These are phyloP conservation scores for Agrotis clavis DNA, from an alignment of 2,888 invertebrate species.

Conservation along the genomic window DNA sequence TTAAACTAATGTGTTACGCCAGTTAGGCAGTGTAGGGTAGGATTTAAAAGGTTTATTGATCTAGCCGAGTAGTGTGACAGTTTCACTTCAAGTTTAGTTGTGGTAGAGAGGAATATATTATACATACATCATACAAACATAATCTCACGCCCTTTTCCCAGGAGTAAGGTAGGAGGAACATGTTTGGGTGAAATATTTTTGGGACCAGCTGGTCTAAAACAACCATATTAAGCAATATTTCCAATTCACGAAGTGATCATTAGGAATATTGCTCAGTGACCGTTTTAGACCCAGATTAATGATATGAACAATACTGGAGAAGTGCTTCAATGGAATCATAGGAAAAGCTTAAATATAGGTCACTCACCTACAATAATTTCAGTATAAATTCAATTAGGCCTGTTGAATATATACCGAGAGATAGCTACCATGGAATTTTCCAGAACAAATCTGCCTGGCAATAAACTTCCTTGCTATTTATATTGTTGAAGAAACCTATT, in stretches of 20 bases:
- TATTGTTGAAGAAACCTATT: not conserved
- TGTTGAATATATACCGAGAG: no score
- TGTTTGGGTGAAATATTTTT: not conserved
- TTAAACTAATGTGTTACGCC: constrained; percentile 51
- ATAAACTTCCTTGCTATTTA: not conserved
- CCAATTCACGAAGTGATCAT: no score
- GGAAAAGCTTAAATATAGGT: not conserved
- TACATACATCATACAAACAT: not conserved
- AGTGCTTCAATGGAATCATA: constrained; percentile 1
- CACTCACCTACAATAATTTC: no score
- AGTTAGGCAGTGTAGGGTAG: constrained; percentile 23
- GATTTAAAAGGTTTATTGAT: constrained; percentile 44
- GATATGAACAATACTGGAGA: not conserved
- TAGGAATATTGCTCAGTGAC: no score
- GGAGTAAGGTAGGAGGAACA: no score
- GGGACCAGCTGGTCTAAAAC: no score
- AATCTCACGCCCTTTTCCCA: no score
- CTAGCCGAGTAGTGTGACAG: constrained; percentile 18
- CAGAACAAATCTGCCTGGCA: not conserved
- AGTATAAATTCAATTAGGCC: no score
- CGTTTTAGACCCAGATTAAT: not conserved
- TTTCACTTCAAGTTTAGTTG: not conserved
- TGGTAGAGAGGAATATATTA: not conserved
- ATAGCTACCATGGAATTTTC: not conserved
- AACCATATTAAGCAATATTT: no score